phyloP scores from a whole-genome alignment of 2,797 vertebrate genomes.

The Danio aesculapii region DNA sequence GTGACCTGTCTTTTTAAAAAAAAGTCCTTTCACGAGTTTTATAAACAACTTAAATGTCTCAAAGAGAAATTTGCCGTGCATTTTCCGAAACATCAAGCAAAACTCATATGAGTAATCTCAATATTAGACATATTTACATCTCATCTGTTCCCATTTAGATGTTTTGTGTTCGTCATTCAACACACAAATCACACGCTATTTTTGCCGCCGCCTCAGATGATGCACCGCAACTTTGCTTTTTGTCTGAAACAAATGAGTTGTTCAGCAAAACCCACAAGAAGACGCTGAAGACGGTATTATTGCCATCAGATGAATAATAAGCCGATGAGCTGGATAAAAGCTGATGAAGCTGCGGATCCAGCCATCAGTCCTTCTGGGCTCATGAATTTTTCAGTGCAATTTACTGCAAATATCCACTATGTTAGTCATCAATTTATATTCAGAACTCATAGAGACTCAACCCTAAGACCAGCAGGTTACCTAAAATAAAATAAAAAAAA shows the following conservation, averaged over 20 bases:
- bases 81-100: not conserved
- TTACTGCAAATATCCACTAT: conserved; percentile 14
- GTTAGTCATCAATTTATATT: conserved; percentile 27
- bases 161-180: not conserved
- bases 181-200: not conserved
- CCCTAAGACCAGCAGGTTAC: not conserved
- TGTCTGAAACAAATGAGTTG: conserved; percentile 7
- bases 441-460: conserved; percentile 2
- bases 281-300: conserved; percentile 4
- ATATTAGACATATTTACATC: not conserved
- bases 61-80: not conserved
- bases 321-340: not conserved
- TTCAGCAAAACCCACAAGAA: conserved; percentile 6
- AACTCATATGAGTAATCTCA: not conserved
- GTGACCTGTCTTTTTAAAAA: too few relatives aligned
- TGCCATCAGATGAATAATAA: conserved; percentile 36
- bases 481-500: not conserved
- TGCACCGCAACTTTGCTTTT: conserved; percentile 2
- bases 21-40: not conserved
- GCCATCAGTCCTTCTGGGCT: not conserved
- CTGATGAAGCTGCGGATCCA: not conserved
- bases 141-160: too few relatives aligned
- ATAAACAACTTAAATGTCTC: not conserved
- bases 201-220: not conserved
- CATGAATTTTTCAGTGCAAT: conserved; percentile 43